Percentiles rank a stretch among this genome's conserved stretches.
phyloP scores from a whole-genome alignment of 1,140 invertebrate genomes.

The Lepidostoma basale region DNA sequence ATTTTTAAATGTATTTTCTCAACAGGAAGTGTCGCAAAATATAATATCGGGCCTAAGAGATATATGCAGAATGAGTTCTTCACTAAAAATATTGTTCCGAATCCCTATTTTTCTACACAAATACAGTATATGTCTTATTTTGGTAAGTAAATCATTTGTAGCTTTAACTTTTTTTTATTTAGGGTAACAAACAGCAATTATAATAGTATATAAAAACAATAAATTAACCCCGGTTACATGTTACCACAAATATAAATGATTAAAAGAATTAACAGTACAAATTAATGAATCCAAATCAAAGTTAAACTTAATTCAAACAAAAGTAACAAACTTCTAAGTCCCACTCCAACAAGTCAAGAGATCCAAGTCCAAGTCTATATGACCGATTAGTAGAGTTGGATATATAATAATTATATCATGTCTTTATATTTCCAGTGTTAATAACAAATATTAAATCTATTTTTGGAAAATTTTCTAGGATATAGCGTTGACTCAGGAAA shows the following conservation, averaged over 20 bases:
- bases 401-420: no score
- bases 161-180: neutral
- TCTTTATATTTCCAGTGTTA: no score
- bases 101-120: slow-evolving; percentile 38
- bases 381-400: no score
- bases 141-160: slow-evolving; percentile 26
- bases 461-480: slow-evolving; percentile 60
- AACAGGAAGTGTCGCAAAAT: slow-evolving; percentile 40
- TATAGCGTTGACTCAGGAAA: slow-evolving; percentile 66
- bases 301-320: no score
- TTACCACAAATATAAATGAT: neutral
- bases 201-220: neutral
- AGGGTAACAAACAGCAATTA: neutral
- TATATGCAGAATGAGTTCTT: slow-evolving; percentile 8
- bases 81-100: slow-evolving; percentile 28
- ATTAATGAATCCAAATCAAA: no score
- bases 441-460: no score
- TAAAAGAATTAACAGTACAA: neutral
- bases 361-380: no score
- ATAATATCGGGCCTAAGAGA: slow-evolving; percentile 20
- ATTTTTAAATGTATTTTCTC: no score
- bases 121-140: slow-evolving; percentile 35
- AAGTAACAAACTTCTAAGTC: no score
- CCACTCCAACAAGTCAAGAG: no score
- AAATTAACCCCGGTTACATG: neutral